phyloP scores from a whole-genome alignment of 2,113 vertebrate genomes.

The Oceanodroma tethys region DNA sequence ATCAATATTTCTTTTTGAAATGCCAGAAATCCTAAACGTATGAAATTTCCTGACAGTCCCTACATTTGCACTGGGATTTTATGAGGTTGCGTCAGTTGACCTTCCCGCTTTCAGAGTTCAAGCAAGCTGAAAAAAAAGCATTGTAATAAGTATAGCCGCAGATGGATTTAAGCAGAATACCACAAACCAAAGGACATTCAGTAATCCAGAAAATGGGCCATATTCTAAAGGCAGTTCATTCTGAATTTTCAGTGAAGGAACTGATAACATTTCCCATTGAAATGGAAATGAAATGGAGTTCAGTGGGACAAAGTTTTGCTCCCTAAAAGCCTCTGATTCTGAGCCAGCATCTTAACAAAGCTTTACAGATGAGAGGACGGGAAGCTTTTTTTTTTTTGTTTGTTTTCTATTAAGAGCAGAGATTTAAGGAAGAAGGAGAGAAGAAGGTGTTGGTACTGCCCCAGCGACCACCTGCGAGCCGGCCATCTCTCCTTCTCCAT shows the following conservation, averaged over 20 bases:
- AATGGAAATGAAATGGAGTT: neutral
- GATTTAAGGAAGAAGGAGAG: neutral
- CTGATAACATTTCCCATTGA: neutral
- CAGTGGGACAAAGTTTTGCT: neutral
- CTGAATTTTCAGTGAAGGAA: neutral
- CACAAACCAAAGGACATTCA: neutral
- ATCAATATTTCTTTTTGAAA: constrained; percentile 54
- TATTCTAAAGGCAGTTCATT: neutral
- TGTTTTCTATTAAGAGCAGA: neutral
- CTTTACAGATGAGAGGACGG: neutral
- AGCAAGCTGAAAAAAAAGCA: neutral
- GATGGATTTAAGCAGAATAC: neutral
- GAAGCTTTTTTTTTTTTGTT: neutral
- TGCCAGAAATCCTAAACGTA: constrained; percentile 32
- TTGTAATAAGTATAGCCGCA: neutral
- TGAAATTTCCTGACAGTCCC: constrained; percentile 21
- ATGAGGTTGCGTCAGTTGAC: constrained; percentile 13
- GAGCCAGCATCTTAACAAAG: neutral
- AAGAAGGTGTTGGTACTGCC: neutral
- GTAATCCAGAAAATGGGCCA: neutral
- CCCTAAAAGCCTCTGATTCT: neutral
- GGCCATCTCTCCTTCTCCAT: neutral
- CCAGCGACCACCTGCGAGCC: neutral
- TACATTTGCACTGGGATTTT: constrained; percentile 33
- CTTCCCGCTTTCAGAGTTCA: constrained; percentile 18